A percentile compares a stretch with the other conserved stretches of the same genome.
phyloP scores from a whole-genome alignment of 2,113 vertebrate species.

The Tylochromis polylepis region DNA sequence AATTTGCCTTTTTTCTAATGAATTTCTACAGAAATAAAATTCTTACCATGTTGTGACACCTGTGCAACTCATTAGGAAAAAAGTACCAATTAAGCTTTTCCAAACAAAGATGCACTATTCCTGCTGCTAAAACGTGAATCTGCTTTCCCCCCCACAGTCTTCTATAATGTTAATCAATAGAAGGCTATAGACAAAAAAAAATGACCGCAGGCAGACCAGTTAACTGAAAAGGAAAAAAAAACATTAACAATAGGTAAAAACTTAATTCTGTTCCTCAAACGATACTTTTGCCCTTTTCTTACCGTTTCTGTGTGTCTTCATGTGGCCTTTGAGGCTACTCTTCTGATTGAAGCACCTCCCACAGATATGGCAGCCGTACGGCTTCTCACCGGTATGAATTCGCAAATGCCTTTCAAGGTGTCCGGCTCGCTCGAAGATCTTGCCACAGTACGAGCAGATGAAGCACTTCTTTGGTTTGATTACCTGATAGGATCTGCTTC shows the following conservation, averaged over 20 bases:
- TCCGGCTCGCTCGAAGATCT: slow-evolving; percentile 60
- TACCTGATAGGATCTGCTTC: background rate
- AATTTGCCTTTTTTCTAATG: background rate
- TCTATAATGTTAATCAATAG: background rate
- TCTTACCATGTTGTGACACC: background rate
- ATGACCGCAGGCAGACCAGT: too few relatives aligned
- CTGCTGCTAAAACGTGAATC: background rate
- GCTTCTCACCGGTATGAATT: slow-evolving; percentile 73
- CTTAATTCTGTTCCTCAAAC: background rate
- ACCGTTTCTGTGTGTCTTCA: slow-evolving; percentile 64
- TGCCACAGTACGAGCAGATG: slow-evolving; percentile 67
- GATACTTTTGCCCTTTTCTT: background rate
- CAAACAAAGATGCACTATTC: background rate
- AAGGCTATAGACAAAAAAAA: too few relatives aligned
- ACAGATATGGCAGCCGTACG: slow-evolving; percentile 68
- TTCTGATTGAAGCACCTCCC: slow-evolving; percentile 72
- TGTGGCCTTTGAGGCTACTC: slow-evolving; percentile 69
- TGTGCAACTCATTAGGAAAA: background rate
- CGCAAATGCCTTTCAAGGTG: slow-evolving; percentile 67
- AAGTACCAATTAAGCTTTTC: background rate
- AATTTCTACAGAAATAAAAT: background rate
- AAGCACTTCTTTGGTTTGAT: slow-evolving; percentile 60
- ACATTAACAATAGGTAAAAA: background rate
- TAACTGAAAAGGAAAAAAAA: too few relatives aligned
- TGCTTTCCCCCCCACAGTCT: background rate